Percentiles rank a stretch among this genome's conserved stretches.
Conservation (phyloP, 1,140 invertebrate genomes). For the Drosophila sulfurigaster region DNA sequence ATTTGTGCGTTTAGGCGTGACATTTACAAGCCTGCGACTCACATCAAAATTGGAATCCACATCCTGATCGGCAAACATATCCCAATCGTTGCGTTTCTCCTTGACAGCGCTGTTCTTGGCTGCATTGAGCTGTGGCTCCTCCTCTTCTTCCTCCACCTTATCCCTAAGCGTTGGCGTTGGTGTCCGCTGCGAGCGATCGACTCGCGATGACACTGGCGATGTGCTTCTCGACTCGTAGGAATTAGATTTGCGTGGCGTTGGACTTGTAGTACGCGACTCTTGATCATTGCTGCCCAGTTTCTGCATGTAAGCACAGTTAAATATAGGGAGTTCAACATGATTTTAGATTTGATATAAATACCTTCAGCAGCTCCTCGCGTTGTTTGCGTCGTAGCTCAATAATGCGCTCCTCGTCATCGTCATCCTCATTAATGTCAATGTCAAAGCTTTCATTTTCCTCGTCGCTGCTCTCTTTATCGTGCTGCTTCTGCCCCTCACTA, state of each 20-base stretch:
- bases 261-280: constrained; percentile 41
- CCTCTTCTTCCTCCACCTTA: constrained; percentile 15
- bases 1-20: constrained; percentile 13
- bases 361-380: constrained; percentile 94
- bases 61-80: constrained; percentile 96
- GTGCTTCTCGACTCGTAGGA: constrained; percentile 65
- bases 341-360: constrained; percentile 72
- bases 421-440: constrained; percentile 94
- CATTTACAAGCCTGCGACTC: constrained; percentile 86
- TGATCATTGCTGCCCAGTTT: constrained; percentile 62
- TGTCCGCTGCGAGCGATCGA: constrained; percentile 34
- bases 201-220: constrained; percentile 54
- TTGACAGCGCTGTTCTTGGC: constrained; percentile 57
- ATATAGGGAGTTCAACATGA: not conserved
- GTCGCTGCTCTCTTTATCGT: constrained; percentile 87
- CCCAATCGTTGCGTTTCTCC: constrained; percentile 88
- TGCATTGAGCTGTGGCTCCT: constrained; percentile 30
- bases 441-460: constrained; percentile 88
- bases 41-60: constrained; percentile 94
- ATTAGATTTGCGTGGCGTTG: constrained; percentile 65
- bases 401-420: constrained; percentile 97
- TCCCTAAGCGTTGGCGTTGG: constrained; percentile 47
- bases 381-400: constrained; percentile 96
- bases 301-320: constrained; percentile 23
- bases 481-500: constrained; percentile 91